Percentiles rank a stretch among this genome's conserved stretches.
These are phyloP conservation scores for Leucosticte australis DNA, from an alignment of 2,113 vertebrate species.

Conservation along the genomic window DNA sequence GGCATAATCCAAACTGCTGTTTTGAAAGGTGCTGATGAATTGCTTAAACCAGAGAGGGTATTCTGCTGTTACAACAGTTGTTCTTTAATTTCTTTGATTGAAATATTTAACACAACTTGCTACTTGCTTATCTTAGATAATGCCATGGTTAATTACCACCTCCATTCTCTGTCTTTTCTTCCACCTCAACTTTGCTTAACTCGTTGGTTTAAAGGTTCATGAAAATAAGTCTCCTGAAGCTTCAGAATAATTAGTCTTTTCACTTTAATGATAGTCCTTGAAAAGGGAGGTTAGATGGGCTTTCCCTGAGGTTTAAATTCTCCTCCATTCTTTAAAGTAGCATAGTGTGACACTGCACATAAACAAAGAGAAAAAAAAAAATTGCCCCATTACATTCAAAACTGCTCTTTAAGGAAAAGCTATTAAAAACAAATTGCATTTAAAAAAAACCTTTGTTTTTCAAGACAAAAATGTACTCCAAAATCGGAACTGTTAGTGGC, in stretches of 20 bases:
- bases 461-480: neutral
- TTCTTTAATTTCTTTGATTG: neutral
- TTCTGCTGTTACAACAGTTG: neutral
- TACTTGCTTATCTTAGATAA: neutral
- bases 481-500: neutral
- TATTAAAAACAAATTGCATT: neutral
- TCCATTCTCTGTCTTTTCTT: neutral
- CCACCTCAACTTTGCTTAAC: neutral
- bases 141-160: neutral
- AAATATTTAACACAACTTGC: neutral
- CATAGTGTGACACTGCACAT: neutral
- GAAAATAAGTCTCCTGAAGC: neutral
- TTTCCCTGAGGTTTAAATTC: neutral
- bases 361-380: neutral
- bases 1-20: neutral
- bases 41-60: neutral
- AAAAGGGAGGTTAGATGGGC: neutral
- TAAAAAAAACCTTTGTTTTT: neutral
- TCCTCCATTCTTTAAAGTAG: neutral
- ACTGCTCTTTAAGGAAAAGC: neutral
- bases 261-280: neutral
- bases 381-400: neutral
- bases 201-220: neutral
- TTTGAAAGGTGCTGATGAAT: neutral
- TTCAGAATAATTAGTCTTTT: neutral